These are phyloP conservation scores for Characodon lateralis DNA, from an alignment of 2,797 vertebrate genomes.

Conservation along the genomic window DNA sequence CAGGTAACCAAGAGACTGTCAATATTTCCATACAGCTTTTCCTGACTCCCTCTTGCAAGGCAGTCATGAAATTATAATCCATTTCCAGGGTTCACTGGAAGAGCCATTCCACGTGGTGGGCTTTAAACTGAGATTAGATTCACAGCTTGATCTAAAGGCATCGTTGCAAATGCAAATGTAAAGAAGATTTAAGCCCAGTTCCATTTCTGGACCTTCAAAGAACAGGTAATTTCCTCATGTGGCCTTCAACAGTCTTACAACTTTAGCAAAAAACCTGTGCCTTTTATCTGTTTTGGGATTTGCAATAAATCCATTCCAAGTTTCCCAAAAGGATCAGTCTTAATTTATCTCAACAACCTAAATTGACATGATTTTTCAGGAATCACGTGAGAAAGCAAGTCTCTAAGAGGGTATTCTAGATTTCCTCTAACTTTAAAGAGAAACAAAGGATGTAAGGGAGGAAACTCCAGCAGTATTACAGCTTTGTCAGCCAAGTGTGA, in stretches of 20 bases:
- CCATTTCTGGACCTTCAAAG: slow-evolving; percentile 34
- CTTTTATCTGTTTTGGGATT: neutral
- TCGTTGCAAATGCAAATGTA: slow-evolving; percentile 46
- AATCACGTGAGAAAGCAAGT: neutral
- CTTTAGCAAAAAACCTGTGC: neutral
- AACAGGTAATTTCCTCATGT: slow-evolving; percentile 1
- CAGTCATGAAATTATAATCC: slow-evolving; percentile 71
- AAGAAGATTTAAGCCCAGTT: slow-evolving; percentile 23
- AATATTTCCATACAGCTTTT: slow-evolving; percentile 44
- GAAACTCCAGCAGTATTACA: neutral
- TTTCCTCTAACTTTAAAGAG: neutral
- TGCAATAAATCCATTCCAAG: slow-evolving; percentile 1
- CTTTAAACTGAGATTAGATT: slow-evolving; percentile 72
- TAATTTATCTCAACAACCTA: neutral
- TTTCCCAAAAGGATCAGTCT: slow-evolving; percentile 1
- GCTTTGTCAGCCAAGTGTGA: slow-evolving; percentile 4
- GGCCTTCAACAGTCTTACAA: slow-evolving; percentile 19
- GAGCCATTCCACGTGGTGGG: slow-evolving; percentile 48
- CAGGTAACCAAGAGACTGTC: slow-evolving; percentile 39
- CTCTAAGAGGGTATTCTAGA: neutral
- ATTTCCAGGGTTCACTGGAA: slow-evolving; percentile 63
- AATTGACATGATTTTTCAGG: slow-evolving; percentile 2
- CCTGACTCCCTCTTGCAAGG: slow-evolving; percentile 35
- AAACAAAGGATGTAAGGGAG: neutral
- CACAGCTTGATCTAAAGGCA: slow-evolving; percentile 54